Conservation (phyloP, 2,888 invertebrate species). For the Sinotaia quadrata region DNA sequence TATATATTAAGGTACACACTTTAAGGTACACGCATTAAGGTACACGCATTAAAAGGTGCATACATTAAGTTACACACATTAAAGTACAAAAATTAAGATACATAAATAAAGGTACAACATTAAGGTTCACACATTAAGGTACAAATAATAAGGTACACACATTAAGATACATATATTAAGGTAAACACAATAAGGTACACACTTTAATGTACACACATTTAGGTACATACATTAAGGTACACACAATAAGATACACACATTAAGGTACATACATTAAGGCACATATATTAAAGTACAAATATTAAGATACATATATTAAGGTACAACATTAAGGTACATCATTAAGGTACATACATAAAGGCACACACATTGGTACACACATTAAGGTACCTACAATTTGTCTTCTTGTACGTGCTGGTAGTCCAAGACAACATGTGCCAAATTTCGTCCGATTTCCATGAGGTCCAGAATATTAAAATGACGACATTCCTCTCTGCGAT, state of each 20-base stretch:
- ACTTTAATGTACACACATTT: conserved; percentile 8
- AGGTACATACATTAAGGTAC: background rate
- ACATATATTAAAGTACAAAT: background rate
- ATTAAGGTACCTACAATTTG: conserved; percentile 55
- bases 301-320: too few relatives aligned
- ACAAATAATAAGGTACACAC: too few relatives aligned
- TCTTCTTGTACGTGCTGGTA: conserved; percentile 60
- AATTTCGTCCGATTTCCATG: conserved; percentile 66
- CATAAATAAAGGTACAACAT: too few relatives aligned
- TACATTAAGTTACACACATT: too few relatives aligned
- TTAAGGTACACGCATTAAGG: too few relatives aligned
- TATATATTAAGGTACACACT: too few relatives aligned
- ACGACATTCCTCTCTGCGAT: conserved; percentile 58
- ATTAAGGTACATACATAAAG: background rate
- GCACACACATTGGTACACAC: background rate
- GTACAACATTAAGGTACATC: too few relatives aligned
- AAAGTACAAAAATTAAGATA: too few relatives aligned
- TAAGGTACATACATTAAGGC: background rate
- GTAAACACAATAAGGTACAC: too few relatives aligned
- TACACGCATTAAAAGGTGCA: too few relatives aligned
- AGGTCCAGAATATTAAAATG: conserved; percentile 69
- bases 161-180: too few relatives aligned
- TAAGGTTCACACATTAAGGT: too few relatives aligned
- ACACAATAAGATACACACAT: background rate
- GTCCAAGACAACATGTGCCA: conserved; percentile 64